Conservation (phyloP, 2,888 invertebrate genomes). For the Ormyrus thymus region DNA sequence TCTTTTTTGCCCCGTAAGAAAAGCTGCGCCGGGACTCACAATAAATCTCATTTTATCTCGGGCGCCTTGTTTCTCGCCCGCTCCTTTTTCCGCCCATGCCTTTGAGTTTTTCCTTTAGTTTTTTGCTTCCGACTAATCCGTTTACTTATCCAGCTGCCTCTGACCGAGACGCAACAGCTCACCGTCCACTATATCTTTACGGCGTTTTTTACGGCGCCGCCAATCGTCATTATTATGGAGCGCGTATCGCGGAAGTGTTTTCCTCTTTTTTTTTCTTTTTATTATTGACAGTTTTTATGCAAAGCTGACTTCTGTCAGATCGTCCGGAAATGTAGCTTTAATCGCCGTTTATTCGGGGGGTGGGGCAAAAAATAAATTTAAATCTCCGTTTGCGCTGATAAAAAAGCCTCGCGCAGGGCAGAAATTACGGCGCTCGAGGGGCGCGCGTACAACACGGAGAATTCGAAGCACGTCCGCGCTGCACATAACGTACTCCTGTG, state of each 20-base stretch:
- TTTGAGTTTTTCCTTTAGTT: conserved; percentile 10
- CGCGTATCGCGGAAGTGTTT: too few species aligned
- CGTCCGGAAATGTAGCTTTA: too few species aligned
- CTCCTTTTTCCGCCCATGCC: conserved; percentile 20
- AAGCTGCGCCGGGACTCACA: conserved; percentile 22
- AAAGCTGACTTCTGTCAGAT: too few species aligned
- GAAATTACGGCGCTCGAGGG: conserved; percentile 25
- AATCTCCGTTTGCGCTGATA: not conserved
- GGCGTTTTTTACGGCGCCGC: not conserved
- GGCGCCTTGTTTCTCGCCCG: conserved; percentile 19
- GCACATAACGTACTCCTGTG: conserved; percentile 8
- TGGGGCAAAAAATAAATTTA: not conserved
- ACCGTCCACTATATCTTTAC: not conserved
- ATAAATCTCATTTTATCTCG: conserved; percentile 49
- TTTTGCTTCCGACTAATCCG: conserved; percentile 22
- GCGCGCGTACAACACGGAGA: not conserved
- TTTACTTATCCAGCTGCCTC: conserved; percentile 41
- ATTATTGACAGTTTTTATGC: too few species aligned
- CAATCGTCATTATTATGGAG: too few species aligned
- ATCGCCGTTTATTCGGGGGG: not conserved
- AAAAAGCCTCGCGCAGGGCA: conserved; percentile 6
- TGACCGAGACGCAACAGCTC: conserved; percentile 25
- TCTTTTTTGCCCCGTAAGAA: conserved; percentile 34
- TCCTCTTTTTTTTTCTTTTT: too few species aligned
- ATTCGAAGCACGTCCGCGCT: conserved; percentile 37